Evolutionary conservation across 2,113 vertebrate species (phyloP).

Genomic region (Brachyhypopomus occidentalis): DNA sequence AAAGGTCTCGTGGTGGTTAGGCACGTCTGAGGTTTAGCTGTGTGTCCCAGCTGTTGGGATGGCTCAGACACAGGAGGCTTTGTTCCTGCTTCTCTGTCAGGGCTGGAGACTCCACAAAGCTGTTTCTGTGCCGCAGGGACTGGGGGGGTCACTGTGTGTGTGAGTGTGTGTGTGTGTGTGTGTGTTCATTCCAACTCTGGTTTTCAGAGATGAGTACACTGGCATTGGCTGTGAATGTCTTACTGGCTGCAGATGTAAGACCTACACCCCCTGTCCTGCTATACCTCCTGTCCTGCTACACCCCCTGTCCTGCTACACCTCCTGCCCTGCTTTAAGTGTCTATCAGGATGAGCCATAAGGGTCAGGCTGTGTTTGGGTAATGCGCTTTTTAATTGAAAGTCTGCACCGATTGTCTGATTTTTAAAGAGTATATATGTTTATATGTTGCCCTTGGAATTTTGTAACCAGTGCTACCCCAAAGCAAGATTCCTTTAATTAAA

Average conservation of each 20-base stretch:
- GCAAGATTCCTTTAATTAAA: too few species aligned
- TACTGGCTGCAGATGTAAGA: neutral
- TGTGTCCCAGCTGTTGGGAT: conserved; percentile 74
- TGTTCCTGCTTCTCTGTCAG: conserved; percentile 60
- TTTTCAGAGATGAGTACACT: conserved; percentile 27
- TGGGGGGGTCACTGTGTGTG: conserved; percentile 55
- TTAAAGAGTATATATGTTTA: neutral
- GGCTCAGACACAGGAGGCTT: conserved; percentile 72
- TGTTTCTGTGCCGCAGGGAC: conserved; percentile 66
- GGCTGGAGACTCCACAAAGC: conserved; percentile 68
- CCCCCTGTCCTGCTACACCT: too few species aligned
- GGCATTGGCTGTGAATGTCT: neutral
- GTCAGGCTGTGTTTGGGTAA: neutral
- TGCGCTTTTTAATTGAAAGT: neutral
- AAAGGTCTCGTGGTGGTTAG: conserved; percentile 52
- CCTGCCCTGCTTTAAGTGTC: neutral
- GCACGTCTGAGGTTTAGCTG: conserved; percentile 56
- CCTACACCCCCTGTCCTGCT: neutral
- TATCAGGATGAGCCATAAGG: neutral
- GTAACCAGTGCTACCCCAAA: too few species aligned
- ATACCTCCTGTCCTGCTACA: neutral
- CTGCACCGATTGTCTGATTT: neutral
- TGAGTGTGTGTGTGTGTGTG: conserved; percentile 33
- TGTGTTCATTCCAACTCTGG: neutral
- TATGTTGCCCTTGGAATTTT: neutral